phyloP scores from a whole-genome alignment of 1,140 invertebrate species.

The Ericerus pela region DNA sequence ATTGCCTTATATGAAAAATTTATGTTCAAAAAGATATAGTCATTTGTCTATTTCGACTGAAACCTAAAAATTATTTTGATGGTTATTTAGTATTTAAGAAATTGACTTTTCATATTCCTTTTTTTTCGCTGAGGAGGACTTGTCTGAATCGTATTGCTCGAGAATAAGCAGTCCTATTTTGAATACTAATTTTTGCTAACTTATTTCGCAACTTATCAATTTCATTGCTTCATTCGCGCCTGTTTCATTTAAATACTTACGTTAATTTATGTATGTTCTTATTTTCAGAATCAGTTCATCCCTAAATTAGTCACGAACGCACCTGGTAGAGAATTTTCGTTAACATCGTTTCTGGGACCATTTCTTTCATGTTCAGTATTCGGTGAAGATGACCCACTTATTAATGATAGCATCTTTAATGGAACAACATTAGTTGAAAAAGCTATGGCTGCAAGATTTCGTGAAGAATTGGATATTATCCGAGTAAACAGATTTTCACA shows the following conservation, averaged over 20 bases:
- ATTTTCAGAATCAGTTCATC: constrained; percentile 51
- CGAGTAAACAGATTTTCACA: constrained; percentile 35
- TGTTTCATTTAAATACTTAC: constrained; percentile 17
- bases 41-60: no score
- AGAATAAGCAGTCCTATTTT: no score
- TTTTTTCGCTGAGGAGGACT: no score
- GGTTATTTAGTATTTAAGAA: no score
- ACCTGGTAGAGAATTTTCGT: constrained; percentile 61
- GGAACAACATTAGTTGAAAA: constrained; percentile 38
- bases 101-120: no score
- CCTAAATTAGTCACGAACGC: constrained; percentile 53
- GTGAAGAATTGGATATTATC: constrained; percentile 50
- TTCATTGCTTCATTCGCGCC: not conserved
- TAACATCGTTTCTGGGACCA: constrained; percentile 70
- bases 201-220: not conserved
- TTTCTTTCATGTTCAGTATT: constrained; percentile 82
- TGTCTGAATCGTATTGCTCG: no score
- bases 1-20: no score
- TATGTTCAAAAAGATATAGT: no score
- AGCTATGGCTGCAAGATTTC: constrained; percentile 44
- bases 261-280: constrained; percentile 13
- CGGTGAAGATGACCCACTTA: constrained; percentile 75
- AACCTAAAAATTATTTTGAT: no score
- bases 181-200: no score
- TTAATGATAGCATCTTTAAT: constrained; percentile 50